A percentile compares a stretch with the other conserved stretches of the same genome.
These are phyloP conservation scores for Drosophila paracracens DNA, from an alignment of 2,888 invertebrate genomes.

Conservation along the genomic window DNA sequence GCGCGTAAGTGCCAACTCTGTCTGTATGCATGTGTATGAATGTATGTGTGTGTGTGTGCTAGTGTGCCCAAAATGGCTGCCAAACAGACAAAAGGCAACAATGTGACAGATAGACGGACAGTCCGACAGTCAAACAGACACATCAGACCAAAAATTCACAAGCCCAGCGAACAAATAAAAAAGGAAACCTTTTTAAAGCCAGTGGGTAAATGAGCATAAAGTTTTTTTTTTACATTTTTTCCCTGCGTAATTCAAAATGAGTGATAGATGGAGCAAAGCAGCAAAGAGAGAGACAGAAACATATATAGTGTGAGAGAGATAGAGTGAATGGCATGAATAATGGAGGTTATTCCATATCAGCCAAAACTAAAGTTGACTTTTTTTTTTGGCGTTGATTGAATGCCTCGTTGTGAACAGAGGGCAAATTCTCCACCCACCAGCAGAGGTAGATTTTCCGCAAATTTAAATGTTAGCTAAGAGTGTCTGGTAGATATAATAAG, in stretches of 20 bases:
- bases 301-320: neutral
- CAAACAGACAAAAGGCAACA: conserved; percentile 66
- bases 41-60: conserved; percentile 16
- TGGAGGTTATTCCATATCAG: conserved; percentile 57
- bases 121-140: conserved; percentile 27
- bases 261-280: conserved; percentile 35
- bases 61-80: conserved; percentile 46
- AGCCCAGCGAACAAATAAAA: conserved; percentile 2
- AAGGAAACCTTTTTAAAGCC: conserved; percentile 67
- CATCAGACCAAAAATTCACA: conserved; percentile 27
- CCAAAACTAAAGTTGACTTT: conserved; percentile 62
- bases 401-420: conserved; percentile 19
- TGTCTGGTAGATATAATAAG: neutral
- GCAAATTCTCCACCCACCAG: neutral
- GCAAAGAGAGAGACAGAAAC: neutral
- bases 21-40: conserved; percentile 13
- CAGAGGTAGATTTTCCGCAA: conserved; percentile 7
- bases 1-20: conserved; percentile 59
- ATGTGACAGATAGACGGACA: conserved; percentile 47
- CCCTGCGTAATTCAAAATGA: conserved; percentile 31
- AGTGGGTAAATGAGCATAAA: conserved; percentile 64
- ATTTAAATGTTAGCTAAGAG: neutral
- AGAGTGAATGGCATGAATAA: conserved; percentile 44
- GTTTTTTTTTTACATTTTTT: conserved; percentile 39
- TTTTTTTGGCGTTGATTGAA: conserved; percentile 57